phyloP scores from a whole-genome alignment of 2,113 vertebrate species.

The Ptychochromis oligacanthus region DNA sequence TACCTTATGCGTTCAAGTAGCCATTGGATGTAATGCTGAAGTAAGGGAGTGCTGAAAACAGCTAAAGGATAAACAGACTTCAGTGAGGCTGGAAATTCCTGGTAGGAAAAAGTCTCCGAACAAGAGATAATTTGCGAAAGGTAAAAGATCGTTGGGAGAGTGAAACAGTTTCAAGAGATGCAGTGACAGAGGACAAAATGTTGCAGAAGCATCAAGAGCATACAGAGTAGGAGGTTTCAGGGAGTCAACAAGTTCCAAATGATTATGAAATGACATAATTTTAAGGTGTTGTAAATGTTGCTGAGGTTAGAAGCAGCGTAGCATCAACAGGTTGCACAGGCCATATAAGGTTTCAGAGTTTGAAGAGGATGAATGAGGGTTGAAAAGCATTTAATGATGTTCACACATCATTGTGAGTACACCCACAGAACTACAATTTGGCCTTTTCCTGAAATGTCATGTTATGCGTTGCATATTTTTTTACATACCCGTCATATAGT shows the following conservation, averaged over 20 bases:
- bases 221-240: slow-evolving; percentile 21
- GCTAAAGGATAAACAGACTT: neutral
- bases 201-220: slow-evolving; percentile 1
- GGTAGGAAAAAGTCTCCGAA: neutral
- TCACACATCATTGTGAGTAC: slow-evolving; percentile 24
- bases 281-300: slow-evolving; percentile 13
- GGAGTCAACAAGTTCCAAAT: slow-evolving; percentile 41
- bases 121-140: slow-evolving; percentile 9
- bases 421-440: slow-evolving; percentile 29
- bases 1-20: neutral
- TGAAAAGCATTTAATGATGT: slow-evolving; percentile 22
- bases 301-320: slow-evolving; percentile 27
- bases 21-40: neutral
- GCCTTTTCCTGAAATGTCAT: slow-evolving; percentile 27
- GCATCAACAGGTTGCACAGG: slow-evolving; percentile 35
- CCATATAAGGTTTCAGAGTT: slow-evolving; percentile 28
- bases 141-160: neutral
- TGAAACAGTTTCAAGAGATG: neutral
- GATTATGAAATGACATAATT: slow-evolving; percentile 20
- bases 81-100: neutral
- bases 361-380: slow-evolving; percentile 11
- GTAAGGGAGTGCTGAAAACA: neutral
- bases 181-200: slow-evolving; percentile 1
- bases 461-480: slow-evolving; percentile 14
- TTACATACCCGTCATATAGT: neutral